Evolutionary conservation across 2,113 vertebrate genomes (phyloP), one percentile per base, ranked within the genome.

Genomic region (Dolichallabes microphthalmus): DNA sequence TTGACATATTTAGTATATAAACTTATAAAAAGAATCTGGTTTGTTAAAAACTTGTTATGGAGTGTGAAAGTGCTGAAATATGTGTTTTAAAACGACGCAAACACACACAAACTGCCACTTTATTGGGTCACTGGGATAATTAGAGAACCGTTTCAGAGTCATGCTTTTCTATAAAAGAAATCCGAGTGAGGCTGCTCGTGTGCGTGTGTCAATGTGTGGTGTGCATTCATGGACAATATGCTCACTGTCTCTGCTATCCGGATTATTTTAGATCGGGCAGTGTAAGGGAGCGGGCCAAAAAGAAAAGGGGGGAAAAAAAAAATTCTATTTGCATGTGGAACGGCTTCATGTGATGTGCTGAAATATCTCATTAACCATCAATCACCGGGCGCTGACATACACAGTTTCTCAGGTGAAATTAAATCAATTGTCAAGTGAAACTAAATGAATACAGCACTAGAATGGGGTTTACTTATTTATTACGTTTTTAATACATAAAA

Each of bases 351-450:
- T 58, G 57, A 39, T 60, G 71, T 27, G 39, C 83, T 50, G 75
- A 52, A 30, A 75, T 76, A 58, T 86, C 88, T 83, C 71, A 73
- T 77, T 52, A 27, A 71, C 61, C 75, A 80, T 81, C 35, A 83
- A 50, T 63, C 57, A 35, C 15, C 0, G 14, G 75, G 13, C n/a
- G 55, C 58, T 15, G 17, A 60, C 27, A 66, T 64, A 75, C 20
- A 69, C 19, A 32, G 2, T 15, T 25, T 2, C 73, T 3, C 45
- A n/a, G 0, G n/a, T 22, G 6, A 45, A 45, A 45, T 45, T 45
- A 45, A 45, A 45, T 6, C 6, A 73, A 13, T 32, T 15, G 11
- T 50, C 22, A 22, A n/a, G 13, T 52, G n/a, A 52, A 52, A n/a
- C 9, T 12, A 58, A 78, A 35, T 27, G 13, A 13, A 22, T 60